Evolutionary conservation across 37 sponge, comb jelly and placozoan genomes (phyloP).

Genomic region (Tethya wilhelma): DNA sequence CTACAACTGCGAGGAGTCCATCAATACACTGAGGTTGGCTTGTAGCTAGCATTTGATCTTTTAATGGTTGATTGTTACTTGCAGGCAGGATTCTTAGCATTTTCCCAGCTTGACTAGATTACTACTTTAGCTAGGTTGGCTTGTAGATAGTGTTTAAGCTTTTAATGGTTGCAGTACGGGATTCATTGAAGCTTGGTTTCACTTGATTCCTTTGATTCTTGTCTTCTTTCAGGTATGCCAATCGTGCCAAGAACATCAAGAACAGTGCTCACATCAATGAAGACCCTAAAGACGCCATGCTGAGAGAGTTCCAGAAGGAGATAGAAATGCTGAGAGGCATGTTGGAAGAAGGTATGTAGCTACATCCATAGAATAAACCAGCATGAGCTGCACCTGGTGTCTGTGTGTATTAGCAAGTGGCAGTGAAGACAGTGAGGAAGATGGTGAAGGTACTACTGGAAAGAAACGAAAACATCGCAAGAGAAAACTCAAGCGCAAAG

Average conservation of each 20-base stretch:
- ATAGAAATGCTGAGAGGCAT: conserved; percentile 84
- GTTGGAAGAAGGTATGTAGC: conserved; percentile 66
- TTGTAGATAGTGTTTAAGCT: background rate
- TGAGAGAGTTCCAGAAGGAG: conserved; percentile 98
- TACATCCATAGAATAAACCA: background rate
- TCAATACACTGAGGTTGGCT: conserved; percentile 91
- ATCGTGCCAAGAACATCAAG: conserved; percentile 96
- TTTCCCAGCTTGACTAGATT: background rate
- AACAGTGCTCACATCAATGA: conserved; percentile 97
- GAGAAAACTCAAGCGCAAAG: no score
- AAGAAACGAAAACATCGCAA: no score
- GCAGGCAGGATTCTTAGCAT: background rate
- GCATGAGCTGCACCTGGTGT: background rate
- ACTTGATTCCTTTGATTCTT: background rate
- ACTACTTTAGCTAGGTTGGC: background rate
- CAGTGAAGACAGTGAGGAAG: conserved; percentile 46
- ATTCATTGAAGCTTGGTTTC: no score
- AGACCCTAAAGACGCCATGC: conserved; percentile 99
- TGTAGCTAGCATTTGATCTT: background rate
- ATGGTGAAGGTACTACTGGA: conserved; percentile 50
- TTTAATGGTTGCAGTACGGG: background rate
- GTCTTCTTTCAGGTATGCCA: conserved; percentile 75
- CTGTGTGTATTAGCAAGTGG: conserved; percentile 29
- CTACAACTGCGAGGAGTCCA: conserved; percentile 94
- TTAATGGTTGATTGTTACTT: no score